phyloP scores from a whole-genome alignment of 2,888 invertebrate genomes.

The Galerucella pusilla region DNA sequence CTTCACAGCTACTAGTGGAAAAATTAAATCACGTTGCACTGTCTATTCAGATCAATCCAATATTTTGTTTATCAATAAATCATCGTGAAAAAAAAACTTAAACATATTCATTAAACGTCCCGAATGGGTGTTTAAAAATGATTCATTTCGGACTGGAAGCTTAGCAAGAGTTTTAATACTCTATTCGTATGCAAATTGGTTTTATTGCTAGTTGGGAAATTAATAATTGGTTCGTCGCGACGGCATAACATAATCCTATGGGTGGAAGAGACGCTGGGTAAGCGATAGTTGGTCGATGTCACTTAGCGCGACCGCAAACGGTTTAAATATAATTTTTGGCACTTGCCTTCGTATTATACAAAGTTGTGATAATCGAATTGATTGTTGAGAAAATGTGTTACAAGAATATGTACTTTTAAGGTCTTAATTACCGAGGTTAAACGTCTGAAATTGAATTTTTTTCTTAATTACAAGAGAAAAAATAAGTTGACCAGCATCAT shows the following conservation, averaged over 20 bases:
- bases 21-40: too few relatives aligned
- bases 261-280: background rate
- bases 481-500: too few relatives aligned
- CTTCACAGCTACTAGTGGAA: too few relatives aligned
- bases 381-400: too few relatives aligned
- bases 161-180: constrained; percentile 62
- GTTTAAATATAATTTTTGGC: background rate
- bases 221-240: constrained; percentile 55
- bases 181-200: constrained; percentile 65
- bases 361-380: background rate
- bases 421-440: too few relatives aligned
- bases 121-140: constrained; percentile 21
- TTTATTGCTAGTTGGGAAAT: constrained; percentile 64
- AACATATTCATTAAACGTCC: constrained; percentile 1
- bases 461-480: too few relatives aligned
- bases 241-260: constrained; percentile 21
- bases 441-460: too few relatives aligned
- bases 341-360: background rate
- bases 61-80: background rate
- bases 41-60: too few relatives aligned
- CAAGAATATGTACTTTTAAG: too few relatives aligned
- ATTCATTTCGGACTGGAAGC: constrained; percentile 33
- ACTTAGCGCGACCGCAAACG: background rate
- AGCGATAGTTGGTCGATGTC: constrained; percentile 9
- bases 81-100: background rate